Percentiles rank a stretch among this genome's conserved stretches.
These are phyloP conservation scores for Staurois parvus DNA, from an alignment of 2,797 vertebrate genomes.

Conservation along the genomic window DNA sequence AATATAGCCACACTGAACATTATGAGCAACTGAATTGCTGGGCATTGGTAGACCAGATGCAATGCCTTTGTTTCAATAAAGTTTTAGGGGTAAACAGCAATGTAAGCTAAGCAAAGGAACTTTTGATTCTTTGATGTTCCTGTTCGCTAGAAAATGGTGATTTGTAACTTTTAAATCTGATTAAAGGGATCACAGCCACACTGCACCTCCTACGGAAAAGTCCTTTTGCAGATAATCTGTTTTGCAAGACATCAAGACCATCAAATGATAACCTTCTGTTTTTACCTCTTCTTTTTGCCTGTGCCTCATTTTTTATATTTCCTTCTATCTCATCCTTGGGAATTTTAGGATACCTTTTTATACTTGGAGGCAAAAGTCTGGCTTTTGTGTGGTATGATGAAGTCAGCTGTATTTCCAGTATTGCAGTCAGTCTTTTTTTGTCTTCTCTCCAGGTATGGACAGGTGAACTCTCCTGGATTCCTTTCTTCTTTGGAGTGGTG, in stretches of 20 bases:
- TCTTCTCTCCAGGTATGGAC: conserved; percentile 29
- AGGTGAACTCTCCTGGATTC: background rate
- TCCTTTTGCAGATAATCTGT: background rate
- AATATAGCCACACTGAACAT: background rate
- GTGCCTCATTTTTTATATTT: background rate
- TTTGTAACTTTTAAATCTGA: conserved; percentile 12
- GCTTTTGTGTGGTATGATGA: conserved; percentile 54
- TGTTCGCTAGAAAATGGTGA: background rate
- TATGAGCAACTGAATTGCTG: background rate
- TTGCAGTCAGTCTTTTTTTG: conserved; percentile 35
- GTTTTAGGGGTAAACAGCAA: background rate
- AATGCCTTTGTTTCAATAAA: too few relatives aligned
- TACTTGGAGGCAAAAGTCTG: conserved; percentile 22
- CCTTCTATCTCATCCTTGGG: background rate
- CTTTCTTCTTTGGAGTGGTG: background rate
- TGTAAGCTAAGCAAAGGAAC: background rate
- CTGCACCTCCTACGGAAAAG: conserved; percentile 57
- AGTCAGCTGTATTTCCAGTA: conserved; percentile 61
- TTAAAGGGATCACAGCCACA: conserved; percentile 61
- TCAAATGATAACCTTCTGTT: conserved; percentile 63
- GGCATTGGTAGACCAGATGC: background rate
- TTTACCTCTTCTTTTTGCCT: conserved; percentile 34
- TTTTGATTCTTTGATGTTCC: background rate
- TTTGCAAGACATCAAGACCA: conserved; percentile 51
- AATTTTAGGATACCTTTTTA: conserved; percentile 31